Base-by-base conservation (phyloP, 2,113 vertebrate genomes). In the Paramisgurnus dabryanus region DNA sequence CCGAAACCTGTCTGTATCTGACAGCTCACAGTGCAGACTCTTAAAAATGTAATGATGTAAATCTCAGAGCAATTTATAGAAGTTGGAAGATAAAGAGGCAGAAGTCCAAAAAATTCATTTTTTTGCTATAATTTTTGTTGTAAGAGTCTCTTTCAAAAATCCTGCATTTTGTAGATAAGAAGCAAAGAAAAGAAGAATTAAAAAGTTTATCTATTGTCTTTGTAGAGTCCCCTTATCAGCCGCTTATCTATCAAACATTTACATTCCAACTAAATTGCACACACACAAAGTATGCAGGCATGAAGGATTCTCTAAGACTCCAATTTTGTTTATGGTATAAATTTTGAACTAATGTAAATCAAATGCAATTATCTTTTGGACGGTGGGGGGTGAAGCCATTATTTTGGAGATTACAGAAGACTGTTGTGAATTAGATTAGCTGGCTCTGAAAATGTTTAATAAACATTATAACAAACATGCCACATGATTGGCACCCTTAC, bases 361-460 rank as follows among this genome's bases (percentile, higher is more conserved):
- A 85, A 66, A 39, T 45, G 63, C 71, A 81, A 83, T 85, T 83
- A 83, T 78, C 69, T 83, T 41, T 73, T 47, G 66, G 81, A 80
- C 61, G 40, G 61, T 40, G 64, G 58, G 43, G 49, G 58, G 76
- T 78, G 58, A 79, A 75, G 76, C 58, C 61, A 82, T 50, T n/a
- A 67, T 79, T 47, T 81, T 39, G 55, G 66, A 6, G 70, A 79
- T 82, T 79, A 53, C 76, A 71, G 70, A 67, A 17, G 76, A 61
- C 67, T 83, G 79, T 60, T 81, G 78, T n/a, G 41, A 86, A 83
- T 83, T 79, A 83, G 65, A 81, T 79, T 40, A 67, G 40, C 76
- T 79, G 80, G 79, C 74, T 76, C 72, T 12, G 27, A 79, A 66
- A 79, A 81, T 68, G 47, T 49, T 68, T 75, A 64, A 83, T 73